These are phyloP conservation scores for Phymastichus coffea DNA, from an alignment of 1,140 invertebrate species.

Conservation along the genomic window DNA sequence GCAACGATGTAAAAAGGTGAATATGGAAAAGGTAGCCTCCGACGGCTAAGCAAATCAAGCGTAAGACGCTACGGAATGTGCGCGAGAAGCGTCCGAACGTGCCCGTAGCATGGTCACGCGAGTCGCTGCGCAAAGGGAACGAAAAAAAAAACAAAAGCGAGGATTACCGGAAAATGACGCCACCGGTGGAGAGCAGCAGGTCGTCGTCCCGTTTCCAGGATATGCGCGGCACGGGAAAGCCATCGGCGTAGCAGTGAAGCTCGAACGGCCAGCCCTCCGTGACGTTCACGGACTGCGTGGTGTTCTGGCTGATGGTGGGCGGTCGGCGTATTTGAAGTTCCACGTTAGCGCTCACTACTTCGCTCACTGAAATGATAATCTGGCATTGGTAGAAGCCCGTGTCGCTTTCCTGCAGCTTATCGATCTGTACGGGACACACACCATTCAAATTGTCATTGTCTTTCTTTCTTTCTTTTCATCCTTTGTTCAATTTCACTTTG, in stretches of 20 bases:
- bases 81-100: no score
- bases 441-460: no score
- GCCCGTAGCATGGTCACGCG: not conserved
- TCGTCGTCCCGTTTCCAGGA: slow-evolving; percentile 24
- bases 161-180: slow-evolving; percentile 11
- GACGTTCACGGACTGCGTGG: slow-evolving; percentile 2
- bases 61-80: no score
- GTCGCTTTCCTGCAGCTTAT: slow-evolving; percentile 19
- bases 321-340: slow-evolving; percentile 24
- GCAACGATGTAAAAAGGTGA: no score
- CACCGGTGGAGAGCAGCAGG: slow-evolving; percentile 12
- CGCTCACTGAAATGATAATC: not conserved
- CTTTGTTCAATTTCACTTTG: no score
- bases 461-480: no score
- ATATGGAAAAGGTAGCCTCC: no score
- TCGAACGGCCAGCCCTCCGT: slow-evolving; percentile 16
- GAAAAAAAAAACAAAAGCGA: not conserved
- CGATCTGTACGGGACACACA: no score
- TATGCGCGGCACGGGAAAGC: slow-evolving; percentile 17
- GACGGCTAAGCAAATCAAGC: no score
- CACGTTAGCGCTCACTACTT: slow-evolving; percentile 10
- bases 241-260: slow-evolving; percentile 19
- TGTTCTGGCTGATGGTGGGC: slow-evolving; percentile 8
- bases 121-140: no score
- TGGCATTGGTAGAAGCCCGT: slow-evolving; percentile 25